Conservation (phyloP, 2,113 vertebrate genomes). For the Cryptomyrus ogoouensis region DNA sequence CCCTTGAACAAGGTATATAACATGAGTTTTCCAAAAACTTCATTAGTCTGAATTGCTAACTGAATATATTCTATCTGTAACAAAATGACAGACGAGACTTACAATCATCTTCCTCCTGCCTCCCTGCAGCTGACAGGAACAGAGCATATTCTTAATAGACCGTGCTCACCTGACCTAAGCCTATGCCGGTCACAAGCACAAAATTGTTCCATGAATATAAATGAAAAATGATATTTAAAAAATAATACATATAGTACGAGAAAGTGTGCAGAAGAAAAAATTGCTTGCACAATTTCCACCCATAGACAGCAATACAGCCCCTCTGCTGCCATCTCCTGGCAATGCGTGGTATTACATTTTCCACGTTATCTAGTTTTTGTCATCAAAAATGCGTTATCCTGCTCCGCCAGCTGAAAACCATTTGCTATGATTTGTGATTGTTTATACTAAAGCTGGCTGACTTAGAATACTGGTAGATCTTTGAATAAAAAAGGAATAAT, state of each 20-base stretch:
- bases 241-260: not conserved
- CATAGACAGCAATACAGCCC: not conserved
- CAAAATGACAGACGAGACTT: not conserved
- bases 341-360: not conserved
- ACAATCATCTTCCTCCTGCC: not conserved
- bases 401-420: not conserved
- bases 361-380: not conserved
- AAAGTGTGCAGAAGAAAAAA: not conserved
- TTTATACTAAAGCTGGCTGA: not conserved
- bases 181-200: not conserved
- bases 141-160: no score
- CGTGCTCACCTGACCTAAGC: not conserved
- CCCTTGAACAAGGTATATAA: not conserved
- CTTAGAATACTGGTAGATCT: not conserved
- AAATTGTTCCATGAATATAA: not conserved
- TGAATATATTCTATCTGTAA: not conserved
- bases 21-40: not conserved
- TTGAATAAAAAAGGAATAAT: not conserved
- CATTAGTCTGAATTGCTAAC: not conserved
- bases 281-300: not conserved
- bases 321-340: not conserved
- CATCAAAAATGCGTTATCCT: not conserved
- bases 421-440: not conserved
- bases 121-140: not conserved
- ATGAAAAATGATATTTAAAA: not conserved